Evolutionary conservation across 2,113 vertebrate genomes (phyloP).

Genomic region (Danionella cerebrum): DNA sequence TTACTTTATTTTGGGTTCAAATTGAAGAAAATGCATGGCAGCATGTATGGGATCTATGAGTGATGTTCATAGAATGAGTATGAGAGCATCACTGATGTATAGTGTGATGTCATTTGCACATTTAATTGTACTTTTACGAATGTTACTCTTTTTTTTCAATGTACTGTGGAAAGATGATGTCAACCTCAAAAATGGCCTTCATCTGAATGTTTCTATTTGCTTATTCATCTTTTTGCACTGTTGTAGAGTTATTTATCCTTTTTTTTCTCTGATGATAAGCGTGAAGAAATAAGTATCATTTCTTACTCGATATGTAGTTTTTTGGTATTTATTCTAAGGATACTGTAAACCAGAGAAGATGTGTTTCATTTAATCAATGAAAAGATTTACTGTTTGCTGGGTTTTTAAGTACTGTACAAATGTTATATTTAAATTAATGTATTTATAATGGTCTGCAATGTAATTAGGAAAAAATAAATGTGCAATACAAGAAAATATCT

Average conservation of each 20-base stretch:
- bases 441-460: too few species aligned
- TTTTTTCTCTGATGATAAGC: constrained; percentile 7
- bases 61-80: too few species aligned
- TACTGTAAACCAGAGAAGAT: not conserved
- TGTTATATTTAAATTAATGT: too few species aligned
- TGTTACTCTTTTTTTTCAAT: not conserved
- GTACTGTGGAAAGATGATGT: not conserved
- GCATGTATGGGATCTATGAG: too few species aligned
- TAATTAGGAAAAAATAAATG: too few species aligned
- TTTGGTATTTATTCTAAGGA: constrained; percentile 24
- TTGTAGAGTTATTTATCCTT: not conserved
- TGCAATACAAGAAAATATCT: too few species aligned
- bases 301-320: constrained; percentile 32
- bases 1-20: too few species aligned
- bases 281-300: too few species aligned
- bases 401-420: too few species aligned
- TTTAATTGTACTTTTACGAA: not conserved
- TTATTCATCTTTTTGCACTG: constrained; percentile 10
- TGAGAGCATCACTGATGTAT: not conserved
- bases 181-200: constrained; percentile 33
- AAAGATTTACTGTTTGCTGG: too few species aligned
- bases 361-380: too few species aligned
- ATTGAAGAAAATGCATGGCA: not conserved
- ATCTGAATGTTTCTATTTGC: constrained; percentile 5
- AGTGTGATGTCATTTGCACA: not conserved